A percentile compares a stretch with the other conserved stretches of the same genome.
phyloP scores from a whole-genome alignment of 2,797 vertebrate species.

The Poecilia wingei region DNA sequence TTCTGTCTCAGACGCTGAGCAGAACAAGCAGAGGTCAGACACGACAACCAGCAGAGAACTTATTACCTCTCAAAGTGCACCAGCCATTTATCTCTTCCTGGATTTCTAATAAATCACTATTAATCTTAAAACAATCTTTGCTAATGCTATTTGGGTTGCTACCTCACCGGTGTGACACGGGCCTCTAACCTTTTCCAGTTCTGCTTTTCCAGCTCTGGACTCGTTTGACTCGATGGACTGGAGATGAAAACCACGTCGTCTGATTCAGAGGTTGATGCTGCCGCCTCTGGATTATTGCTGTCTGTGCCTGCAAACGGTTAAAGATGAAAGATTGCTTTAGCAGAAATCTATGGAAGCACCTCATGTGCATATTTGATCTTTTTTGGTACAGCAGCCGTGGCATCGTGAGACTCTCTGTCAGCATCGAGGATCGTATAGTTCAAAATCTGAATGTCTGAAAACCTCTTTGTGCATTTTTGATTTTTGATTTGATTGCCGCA shows the following conservation, averaged over 20 bases:
- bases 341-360: neutral
- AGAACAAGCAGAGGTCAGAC: constrained; percentile 45
- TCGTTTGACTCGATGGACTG: constrained; percentile 44
- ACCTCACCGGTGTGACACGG: constrained; percentile 29
- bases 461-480: neutral
- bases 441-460: neutral
- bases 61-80: constrained; percentile 35
- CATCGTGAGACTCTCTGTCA: neutral
- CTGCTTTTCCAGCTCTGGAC: constrained; percentile 17
- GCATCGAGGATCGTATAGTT: neutral
- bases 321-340: neutral
- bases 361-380: too few species aligned
- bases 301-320: neutral
- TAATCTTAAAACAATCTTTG: constrained; percentile 55
- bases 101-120: constrained; percentile 35
- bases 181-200: constrained; percentile 41
- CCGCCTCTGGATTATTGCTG: constrained; percentile 9
- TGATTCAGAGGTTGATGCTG: constrained; percentile 25
- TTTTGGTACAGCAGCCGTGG: neutral
- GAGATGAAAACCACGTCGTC: constrained; percentile 39
- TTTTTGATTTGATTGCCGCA: neutral
- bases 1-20: constrained; percentile 40
- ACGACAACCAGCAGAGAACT: constrained; percentile 22
- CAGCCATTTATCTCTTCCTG: constrained; percentile 46
- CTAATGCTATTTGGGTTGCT: constrained; percentile 42